These are phyloP conservation scores for Acanthochromis polyacanthus DNA, from an alignment of 2,113 vertebrate genomes.

Conservation along the genomic window DNA sequence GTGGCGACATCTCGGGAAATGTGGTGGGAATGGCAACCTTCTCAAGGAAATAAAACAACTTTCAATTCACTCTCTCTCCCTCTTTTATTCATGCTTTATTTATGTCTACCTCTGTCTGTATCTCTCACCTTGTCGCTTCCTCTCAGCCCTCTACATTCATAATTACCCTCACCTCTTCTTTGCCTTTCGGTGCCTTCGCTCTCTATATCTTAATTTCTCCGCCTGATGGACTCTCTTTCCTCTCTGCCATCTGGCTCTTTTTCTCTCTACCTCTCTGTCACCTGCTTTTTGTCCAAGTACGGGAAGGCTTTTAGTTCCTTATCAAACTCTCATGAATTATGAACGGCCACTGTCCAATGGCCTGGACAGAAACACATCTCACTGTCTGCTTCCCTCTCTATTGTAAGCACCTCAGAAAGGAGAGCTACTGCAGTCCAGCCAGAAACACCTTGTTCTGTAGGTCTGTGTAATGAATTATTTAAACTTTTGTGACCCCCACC, in stretches of 20 bases:
- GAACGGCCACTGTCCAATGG: constrained; percentile 60
- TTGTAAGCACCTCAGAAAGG: constrained; percentile 32
- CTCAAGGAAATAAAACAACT: constrained; percentile 18
- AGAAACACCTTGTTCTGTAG: constrained; percentile 56
- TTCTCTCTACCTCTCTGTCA: constrained; percentile 40
- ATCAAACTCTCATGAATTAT: constrained; percentile 79
- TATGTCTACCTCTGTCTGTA: constrained; percentile 43
- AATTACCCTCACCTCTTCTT: constrained; percentile 59
- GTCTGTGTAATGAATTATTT: constrained; percentile 65
- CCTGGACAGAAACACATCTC: constrained; percentile 61
- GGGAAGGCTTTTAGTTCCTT: constrained; percentile 75
- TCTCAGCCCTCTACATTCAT: constrained; percentile 46
- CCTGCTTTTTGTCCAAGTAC: constrained; percentile 66
- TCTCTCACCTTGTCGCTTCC: constrained; percentile 31
- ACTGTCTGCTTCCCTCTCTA: constrained; percentile 46
- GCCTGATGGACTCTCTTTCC: constrained; percentile 36
- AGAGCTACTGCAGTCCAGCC: constrained; percentile 35
- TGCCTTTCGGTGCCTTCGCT: constrained; percentile 18
- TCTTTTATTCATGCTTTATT: constrained; percentile 70
- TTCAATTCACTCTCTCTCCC: constrained; percentile 35
- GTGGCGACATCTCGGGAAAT: constrained; percentile 26
- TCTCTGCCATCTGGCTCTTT: constrained; percentile 24
- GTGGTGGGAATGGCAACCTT: constrained; percentile 32
- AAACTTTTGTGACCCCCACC: constrained; percentile 51
- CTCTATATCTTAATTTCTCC: constrained; percentile 34